Percentiles rank a stretch among this genome's conserved stretches.
Conservation (phyloP, 1,140 invertebrate species). For the Elysia chlorotica region DNA sequence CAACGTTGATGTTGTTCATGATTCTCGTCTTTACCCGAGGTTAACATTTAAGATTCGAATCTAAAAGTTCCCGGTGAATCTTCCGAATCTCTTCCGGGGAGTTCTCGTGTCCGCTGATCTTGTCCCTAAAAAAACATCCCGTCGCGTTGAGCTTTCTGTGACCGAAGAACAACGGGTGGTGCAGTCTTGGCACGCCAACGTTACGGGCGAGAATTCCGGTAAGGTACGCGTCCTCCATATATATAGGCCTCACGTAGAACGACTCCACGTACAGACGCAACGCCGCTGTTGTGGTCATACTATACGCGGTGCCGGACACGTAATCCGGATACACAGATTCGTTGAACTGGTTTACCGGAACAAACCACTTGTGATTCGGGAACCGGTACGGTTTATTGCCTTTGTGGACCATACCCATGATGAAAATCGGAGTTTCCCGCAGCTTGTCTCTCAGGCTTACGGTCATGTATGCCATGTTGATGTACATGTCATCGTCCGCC, state of each 20-base stretch:
- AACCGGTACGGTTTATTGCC: conserved; percentile 38
- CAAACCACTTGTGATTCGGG: conserved; percentile 61
- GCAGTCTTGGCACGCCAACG: conserved; percentile 20
- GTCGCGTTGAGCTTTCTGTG: conserved; percentile 4
- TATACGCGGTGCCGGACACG: conserved; percentile 57
- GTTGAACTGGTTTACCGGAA: conserved; percentile 50
- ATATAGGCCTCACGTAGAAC: conserved; percentile 35
- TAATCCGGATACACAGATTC: conserved; percentile 52
- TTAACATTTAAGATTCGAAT: conserved; percentile 21
- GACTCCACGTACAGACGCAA: conserved; percentile 46
- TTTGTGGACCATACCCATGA: conserved; percentile 31
- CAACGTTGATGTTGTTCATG: no score
- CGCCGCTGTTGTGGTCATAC: conserved; percentile 45
- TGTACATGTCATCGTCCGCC: conserved; percentile 60
- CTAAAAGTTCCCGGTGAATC: conserved; percentile 29
- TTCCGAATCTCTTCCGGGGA: conserved; percentile 26
- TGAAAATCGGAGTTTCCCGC: conserved; percentile 17
- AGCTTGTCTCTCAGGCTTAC: conserved; percentile 2
- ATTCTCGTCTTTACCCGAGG: no score
- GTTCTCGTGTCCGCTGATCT: conserved; percentile 37
- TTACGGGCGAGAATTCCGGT: conserved; percentile 47
- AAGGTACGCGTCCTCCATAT: conserved; percentile 61
- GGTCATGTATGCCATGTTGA: conserved; percentile 37
- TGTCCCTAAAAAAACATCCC: conserved; percentile 33
- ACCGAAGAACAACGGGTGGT: conserved; percentile 26